Percentiles rank a stretch among this genome's conserved stretches.
These are phyloP conservation scores for Stegana nigrithorax DNA, from an alignment of 2,888 invertebrate species.

Conservation along the genomic window DNA sequence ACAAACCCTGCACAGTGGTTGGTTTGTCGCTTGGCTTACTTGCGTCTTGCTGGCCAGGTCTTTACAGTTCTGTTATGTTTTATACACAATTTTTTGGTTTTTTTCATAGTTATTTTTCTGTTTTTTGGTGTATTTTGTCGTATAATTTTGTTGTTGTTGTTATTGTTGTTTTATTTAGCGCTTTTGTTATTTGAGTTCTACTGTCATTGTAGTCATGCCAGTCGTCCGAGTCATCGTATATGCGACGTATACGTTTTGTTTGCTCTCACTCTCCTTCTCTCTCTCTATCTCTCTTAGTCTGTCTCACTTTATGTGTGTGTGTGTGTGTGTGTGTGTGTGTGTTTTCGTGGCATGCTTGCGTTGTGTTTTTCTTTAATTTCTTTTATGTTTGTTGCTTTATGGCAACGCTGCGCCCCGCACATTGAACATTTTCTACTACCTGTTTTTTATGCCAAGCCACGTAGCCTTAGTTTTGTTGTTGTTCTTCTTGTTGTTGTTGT, in stretches of 20 bases:
- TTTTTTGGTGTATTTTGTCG: not conserved
- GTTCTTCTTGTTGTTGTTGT: not conserved
- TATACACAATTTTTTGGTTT: not conserved
- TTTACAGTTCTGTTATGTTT: not conserved
- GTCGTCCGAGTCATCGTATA: no score
- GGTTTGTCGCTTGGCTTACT: not conserved
- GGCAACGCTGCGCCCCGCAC: slow-evolving; percentile 8
- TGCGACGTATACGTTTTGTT: no score
- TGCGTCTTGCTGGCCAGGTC: not conserved
- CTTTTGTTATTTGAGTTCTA: not conserved
- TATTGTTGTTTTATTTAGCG: not conserved
- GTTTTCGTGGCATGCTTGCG: not conserved
- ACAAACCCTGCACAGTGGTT: not conserved
- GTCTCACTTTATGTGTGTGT: not conserved
- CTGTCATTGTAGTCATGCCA: not conserved
- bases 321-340: no score
- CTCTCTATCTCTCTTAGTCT: not conserved
- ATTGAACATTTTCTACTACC: slow-evolving; percentile 46
- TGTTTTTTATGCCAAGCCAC: slow-evolving; percentile 39
- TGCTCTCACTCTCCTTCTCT: not conserved
- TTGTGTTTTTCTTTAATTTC: slow-evolving; percentile 23
- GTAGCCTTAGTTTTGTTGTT: not conserved
- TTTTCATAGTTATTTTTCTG: not conserved
- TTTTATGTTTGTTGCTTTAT: slow-evolving; percentile 15
- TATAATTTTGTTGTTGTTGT: slow-evolving; percentile 12